Evolutionary conservation across 2,888 invertebrate species (phyloP).

Genomic region (Chirona hameri): DNA sequence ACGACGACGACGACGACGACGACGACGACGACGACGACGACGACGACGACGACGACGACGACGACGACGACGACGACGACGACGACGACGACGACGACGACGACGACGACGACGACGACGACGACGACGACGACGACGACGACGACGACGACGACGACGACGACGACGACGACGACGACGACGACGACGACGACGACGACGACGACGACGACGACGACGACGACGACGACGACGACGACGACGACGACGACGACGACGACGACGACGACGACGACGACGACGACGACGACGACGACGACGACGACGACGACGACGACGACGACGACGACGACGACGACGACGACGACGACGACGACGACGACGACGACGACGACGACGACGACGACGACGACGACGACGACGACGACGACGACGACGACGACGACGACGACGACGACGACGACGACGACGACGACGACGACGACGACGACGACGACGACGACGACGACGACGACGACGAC

Average conservation of each 20-base stretch:
- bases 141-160: constrained; percentile 22
- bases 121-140: constrained; percentile 22
- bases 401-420: constrained; percentile 22
- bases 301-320: constrained; percentile 22
- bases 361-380: constrained; percentile 22
- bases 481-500: constrained; percentile 22
- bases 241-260: constrained; percentile 22
- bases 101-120: constrained; percentile 22
- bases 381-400: constrained; percentile 22
- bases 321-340: constrained; percentile 22
- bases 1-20: constrained; percentile 22
- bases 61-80: constrained; percentile 22
- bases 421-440: constrained; percentile 22
- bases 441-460: constrained; percentile 22
- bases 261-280: constrained; percentile 22
- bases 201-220: constrained; percentile 22
- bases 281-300: constrained; percentile 22
- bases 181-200: constrained; percentile 22
- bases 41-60: constrained; percentile 22
- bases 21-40: constrained; percentile 22
- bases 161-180: constrained; percentile 22
- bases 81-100: constrained; percentile 22
- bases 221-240: constrained; percentile 22
- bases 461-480: constrained; percentile 22
- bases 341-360: constrained; percentile 22